Evolutionary conservation across 1,140 invertebrate genomes (phyloP).

Genomic region (Danaus melanippus): DNA sequence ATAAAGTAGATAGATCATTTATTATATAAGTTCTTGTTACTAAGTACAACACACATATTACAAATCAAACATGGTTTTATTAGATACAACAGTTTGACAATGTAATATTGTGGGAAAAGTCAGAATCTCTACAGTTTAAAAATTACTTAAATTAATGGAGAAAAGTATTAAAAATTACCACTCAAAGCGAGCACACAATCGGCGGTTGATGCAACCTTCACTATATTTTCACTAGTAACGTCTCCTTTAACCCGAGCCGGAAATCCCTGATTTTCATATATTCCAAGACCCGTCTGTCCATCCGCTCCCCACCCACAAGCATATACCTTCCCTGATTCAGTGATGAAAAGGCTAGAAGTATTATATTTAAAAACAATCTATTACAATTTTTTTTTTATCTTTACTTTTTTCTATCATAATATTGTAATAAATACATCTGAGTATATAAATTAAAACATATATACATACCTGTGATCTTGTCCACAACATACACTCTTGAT

Average conservation of each 20-base stretch:
- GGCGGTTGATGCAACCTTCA: slow-evolving; percentile 83
- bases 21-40: too few species aligned
- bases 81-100: too few species aligned
- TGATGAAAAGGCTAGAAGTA: slow-evolving; percentile 83
- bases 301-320: slow-evolving; percentile 95
- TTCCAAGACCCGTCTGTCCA: slow-evolving; percentile 92
- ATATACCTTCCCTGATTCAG: slow-evolving; percentile 85
- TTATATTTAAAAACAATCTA: slow-evolving; percentile 5
- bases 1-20: too few species aligned
- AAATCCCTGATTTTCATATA: slow-evolving; percentile 75
- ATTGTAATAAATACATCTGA: too few species aligned
- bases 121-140: too few species aligned
- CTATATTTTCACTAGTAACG: slow-evolving; percentile 85
- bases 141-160: too few species aligned
- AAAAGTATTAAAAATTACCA: slow-evolving; percentile 70
- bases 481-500: slow-evolving; percentile 85
- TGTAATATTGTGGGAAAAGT: too few species aligned
- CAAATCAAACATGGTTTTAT: too few species aligned
- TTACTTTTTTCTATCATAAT: too few species aligned
- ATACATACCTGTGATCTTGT: slow-evolving; percentile 85
- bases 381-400: too few species aligned
- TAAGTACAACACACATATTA: too few species aligned
- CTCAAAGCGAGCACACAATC: slow-evolving; percentile 93
- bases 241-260: slow-evolving; percentile 84
- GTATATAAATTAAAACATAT: not conserved